Evolutionary conservation across 2,113 vertebrate species (phyloP).

Genomic region (Pogona vitticeps): DNA sequence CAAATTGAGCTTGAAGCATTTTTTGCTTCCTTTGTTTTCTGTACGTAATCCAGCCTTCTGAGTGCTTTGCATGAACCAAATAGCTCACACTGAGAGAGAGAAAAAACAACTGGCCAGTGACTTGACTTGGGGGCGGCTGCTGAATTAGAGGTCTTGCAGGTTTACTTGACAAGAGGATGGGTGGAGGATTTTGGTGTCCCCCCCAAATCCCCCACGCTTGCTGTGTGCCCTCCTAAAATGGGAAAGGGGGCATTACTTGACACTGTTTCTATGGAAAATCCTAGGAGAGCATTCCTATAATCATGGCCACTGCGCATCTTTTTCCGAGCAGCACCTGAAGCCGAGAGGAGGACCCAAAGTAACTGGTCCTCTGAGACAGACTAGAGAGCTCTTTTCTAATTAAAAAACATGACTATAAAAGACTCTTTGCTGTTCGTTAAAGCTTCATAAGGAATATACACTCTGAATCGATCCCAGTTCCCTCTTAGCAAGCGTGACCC

Average conservation of each 20-base stretch:
- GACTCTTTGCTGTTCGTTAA: not conserved
- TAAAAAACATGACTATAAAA: not conserved
- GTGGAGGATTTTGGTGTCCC: not conserved
- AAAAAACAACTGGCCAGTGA: constrained; percentile 43
- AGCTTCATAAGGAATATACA: not conserved
- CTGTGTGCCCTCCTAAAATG: no score
- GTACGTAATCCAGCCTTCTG: constrained; percentile 40
- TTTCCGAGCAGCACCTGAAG: not conserved
- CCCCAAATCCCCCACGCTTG: no score
- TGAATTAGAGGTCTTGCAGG: not conserved
- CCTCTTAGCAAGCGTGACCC: not conserved
- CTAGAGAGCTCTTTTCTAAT: not conserved
- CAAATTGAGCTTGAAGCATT: constrained; percentile 50
- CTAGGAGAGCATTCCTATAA: not conserved
- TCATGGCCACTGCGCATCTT: not conserved
- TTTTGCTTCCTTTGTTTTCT: constrained; percentile 53
- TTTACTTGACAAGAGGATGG: constrained; percentile 1
- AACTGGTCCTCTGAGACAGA: no score
- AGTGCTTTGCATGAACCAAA: not conserved
- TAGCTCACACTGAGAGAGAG: not conserved
- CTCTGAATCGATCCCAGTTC: not conserved
- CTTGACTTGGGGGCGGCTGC: not conserved
- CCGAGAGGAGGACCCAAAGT: no score
- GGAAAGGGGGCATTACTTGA: no score
- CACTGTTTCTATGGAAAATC: not conserved